Base-by-base conservation (phyloP, 2,113 vertebrate species). In the Acanthochromis polyacanthus region DNA sequence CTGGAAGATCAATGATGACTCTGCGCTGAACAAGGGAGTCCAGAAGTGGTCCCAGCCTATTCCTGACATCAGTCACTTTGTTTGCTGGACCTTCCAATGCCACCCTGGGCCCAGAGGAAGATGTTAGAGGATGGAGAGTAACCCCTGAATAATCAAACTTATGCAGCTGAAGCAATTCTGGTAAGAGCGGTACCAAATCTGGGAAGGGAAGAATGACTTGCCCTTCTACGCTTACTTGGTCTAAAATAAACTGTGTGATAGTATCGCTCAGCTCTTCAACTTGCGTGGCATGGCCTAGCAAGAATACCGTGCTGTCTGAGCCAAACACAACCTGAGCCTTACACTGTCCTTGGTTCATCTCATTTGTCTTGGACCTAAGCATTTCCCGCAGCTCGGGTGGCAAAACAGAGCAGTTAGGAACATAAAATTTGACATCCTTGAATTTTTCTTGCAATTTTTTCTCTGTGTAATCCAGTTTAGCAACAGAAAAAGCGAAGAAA, bases 1-100 rank as follows among this genome's bases (percentile, higher is more conserved):
- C 93, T 3, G 91, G 88, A 30, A 78, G 50, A 17, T 87, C 36
- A 23, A 92, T 81, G 15, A 55, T 60, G 9, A 93, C 15, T 25
- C 2, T 73, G 5, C 70, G 61, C 58, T 73, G 69, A 22, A 82
- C 65, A 28, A 93, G 43, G 4, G 89, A 85, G 46, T 72, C 46
- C 20, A 92, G 25, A 69, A 89, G 71, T 12, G 57, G 50, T 25
- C 62, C 32, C 2, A 92, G 30, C 1, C 23, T 74, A 16, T 32
- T 85, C 22, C 23, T 82, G 20, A 90, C 72, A 19, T 84, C 79
- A 0, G 71, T 71, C 55, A 93, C 87, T 61, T 52, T 75, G 45
- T 23, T 40, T 0, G 67, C 66, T n/a, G 80, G 65, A 28, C 92
- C 92, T 62, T 52, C 32, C 19, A 93, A 81, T 19, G 56, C 10